Evolutionary conservation across 2,797 vertebrate species (phyloP), one percentile per base, ranked within the genome.

Genomic region (Sebastes hopkinsi): DNA sequence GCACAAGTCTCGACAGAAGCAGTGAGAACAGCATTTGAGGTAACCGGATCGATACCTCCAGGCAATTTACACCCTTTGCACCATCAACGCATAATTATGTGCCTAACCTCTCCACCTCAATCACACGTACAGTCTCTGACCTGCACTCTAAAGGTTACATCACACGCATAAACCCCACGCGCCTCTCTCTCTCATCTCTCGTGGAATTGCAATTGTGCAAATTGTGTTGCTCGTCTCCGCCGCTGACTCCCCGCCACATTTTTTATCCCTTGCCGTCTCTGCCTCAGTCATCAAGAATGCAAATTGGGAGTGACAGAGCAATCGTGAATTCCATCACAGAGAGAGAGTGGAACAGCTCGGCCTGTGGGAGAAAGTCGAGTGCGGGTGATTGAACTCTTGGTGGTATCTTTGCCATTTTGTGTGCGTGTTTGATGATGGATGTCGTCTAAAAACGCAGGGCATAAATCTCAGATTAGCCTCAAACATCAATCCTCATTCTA

Each of bases 231-330:
- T 77, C 18, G 75, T 86, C 72, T 83, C 70, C 12, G 18, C n/a
- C 12, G 55, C 74, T 3, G 65, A 72, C 75, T 76, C 77, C 70
- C 59, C 7, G 30, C 74, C 68, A 76, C 77, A 30, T 83, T 87
- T 55, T 66, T 82, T 76, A 85, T 87, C 69, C 71, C 70, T 82
- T n/a, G 60, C 68, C 2, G n/a, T 56, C 67, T 64, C 80, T 18
- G 76, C 56, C 54, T 87, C 87, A 62, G 76, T 92, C 77, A 92
- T 91, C 83, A 79, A 68, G 81, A 84, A 92, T 92, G 84, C 80
- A 92, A 93, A 94, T 88, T 89, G 80, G 73, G 91, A 94, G 89
- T 89, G 93, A 94, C 92, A 91, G 85, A 82, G 89, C 86, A 91
- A 94, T 92, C 42, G 82, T 69, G 87, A 87, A 87, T 90, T 90